These are phyloP conservation scores for Leucophora obtusa DNA, from an alignment of 2,888 invertebrate genomes.

Conservation along the genomic window DNA sequence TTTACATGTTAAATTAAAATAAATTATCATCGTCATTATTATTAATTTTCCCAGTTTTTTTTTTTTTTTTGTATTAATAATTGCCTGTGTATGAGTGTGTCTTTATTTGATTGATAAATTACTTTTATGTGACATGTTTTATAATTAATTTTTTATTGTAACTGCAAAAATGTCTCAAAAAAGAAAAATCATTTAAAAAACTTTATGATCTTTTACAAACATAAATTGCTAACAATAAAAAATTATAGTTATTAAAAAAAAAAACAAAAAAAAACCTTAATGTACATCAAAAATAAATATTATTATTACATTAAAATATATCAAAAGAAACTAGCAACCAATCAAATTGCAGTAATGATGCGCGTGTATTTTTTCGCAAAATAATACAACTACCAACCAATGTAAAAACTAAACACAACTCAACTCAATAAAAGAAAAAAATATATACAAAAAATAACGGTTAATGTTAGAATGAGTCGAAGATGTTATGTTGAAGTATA, in stretches of 20 bases:
- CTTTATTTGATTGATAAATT: constrained; percentile 43
- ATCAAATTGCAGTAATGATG: constrained; percentile 64
- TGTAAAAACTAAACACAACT: constrained; percentile 52
- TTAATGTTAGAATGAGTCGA: constrained; percentile 55
- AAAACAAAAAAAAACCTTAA: not conserved
- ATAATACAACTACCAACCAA: constrained; percentile 59
- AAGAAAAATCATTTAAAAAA: not conserved
- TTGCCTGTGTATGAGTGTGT: not conserved
- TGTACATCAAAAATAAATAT: not conserved
- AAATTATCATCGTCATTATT: not conserved
- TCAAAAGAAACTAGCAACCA: constrained; percentile 46
- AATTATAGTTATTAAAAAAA: not conserved
- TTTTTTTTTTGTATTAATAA: not conserved
- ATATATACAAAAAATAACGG: constrained; percentile 51
- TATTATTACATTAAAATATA: constrained; percentile 34
- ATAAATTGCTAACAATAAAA: not conserved
- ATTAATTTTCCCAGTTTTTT: not conserved
- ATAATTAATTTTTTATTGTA: constrained; percentile 25
- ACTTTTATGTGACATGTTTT: constrained; percentile 42
- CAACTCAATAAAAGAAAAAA: constrained; percentile 25
- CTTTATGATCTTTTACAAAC: not conserved
- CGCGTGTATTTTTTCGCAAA: constrained; percentile 62
- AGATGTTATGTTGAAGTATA: constrained; percentile 25
- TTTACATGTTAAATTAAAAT: not conserved
- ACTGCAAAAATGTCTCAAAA: not conserved